A percentile compares a stretch with the other conserved stretches of the same genome.
Conservation (phyloP, 2,113 vertebrate species). For the Jaculus jaculus region DNA sequence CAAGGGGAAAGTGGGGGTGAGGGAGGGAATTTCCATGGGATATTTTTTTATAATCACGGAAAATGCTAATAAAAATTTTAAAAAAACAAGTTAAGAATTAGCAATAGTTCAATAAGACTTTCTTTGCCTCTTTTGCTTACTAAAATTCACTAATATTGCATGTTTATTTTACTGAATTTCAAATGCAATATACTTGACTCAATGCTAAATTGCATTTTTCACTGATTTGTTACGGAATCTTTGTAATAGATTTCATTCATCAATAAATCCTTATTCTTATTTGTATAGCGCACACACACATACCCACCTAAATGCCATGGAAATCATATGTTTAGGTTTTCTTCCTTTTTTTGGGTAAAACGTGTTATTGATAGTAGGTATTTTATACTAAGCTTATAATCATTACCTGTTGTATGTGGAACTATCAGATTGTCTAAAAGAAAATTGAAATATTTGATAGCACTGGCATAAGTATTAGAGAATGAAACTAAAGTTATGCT, state of each 20-base stretch:
- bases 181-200: slow-evolving; percentile 65
- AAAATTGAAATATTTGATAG: not conserved
- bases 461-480: not conserved
- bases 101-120: slow-evolving; percentile 6
- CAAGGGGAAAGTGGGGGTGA: too few relatives aligned
- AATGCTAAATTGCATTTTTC: slow-evolving; percentile 55
- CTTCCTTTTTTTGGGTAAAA: slow-evolving; percentile 46
- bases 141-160: slow-evolving; percentile 68
- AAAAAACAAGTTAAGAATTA: too few relatives aligned
- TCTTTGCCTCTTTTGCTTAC: slow-evolving; percentile 62
- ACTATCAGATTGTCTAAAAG: not conserved
- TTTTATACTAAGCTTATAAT: slow-evolving; percentile 3
- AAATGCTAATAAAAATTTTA: too few relatives aligned
- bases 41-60: too few relatives aligned
- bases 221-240: slow-evolving; percentile 65
- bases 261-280: slow-evolving; percentile 54
- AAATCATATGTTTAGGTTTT: slow-evolving; percentile 37
- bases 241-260: slow-evolving; percentile 52
- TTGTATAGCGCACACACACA: slow-evolving; percentile 61
- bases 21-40: too few relatives aligned
- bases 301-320: slow-evolving; percentile 4
- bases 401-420: not conserved
- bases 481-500: not conserved
- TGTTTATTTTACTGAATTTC: slow-evolving; percentile 67
- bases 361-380: not conserved